Conservation (phyloP, 2,797 vertebrate genomes). For the Buphagus erythrorhynchus region DNA sequence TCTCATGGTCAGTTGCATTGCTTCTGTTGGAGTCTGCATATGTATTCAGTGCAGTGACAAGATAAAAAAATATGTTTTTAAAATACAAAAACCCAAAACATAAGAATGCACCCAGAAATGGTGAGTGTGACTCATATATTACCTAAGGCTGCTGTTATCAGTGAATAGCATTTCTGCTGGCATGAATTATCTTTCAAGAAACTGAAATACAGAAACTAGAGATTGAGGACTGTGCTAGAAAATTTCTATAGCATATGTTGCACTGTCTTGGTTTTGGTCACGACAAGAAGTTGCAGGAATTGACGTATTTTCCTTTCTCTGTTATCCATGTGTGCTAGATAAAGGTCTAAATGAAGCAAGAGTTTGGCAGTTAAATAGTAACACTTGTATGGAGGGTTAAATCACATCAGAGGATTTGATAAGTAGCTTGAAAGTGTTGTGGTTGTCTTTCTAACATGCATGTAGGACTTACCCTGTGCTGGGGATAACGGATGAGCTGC, state of each 20-base stretch:
- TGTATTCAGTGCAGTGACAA: neutral
- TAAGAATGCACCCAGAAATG: neutral
- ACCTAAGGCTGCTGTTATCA: neutral
- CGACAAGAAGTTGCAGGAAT: neutral
- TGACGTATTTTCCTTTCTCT: neutral
- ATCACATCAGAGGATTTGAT: neutral
- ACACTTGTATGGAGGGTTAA: neutral
- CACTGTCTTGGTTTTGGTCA: neutral
- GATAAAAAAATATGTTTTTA: neutral
- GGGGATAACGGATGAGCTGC: fast-evolving
- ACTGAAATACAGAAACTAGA: neutral
- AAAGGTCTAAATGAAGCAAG: neutral
- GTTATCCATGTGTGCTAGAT: fast-evolving
- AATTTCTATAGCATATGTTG: neutral
- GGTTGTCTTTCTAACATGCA: neutral
- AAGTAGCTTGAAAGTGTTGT: neutral
- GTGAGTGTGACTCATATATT: neutral
- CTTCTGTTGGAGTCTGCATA: neutral
- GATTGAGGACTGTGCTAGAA: neutral
- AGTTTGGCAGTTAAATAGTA: neutral
- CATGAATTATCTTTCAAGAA: neutral
- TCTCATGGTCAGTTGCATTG: neutral
- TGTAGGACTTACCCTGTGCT: neutral
- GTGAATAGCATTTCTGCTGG: neutral
- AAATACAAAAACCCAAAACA: neutral